These are phyloP conservation scores for Kryptopterus vitreolus DNA, from an alignment of 2,797 vertebrate species.

Conservation along the genomic window DNA sequence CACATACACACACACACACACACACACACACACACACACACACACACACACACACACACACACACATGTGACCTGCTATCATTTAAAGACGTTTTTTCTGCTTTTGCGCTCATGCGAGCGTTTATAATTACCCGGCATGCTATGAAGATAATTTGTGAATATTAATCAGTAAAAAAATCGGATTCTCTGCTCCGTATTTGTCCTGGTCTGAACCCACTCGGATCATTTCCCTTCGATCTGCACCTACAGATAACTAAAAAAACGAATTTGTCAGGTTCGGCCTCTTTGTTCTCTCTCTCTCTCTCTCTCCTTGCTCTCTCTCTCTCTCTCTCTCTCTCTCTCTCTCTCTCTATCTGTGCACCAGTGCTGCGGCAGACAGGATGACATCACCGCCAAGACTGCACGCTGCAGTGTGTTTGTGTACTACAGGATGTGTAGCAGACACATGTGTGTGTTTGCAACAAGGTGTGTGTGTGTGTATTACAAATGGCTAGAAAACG, in stretches of 20 bases:
- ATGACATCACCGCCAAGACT: constrained; percentile 71
- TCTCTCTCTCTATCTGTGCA: constrained; percentile 52
- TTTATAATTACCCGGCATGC: not conserved
- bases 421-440: constrained; percentile 9
- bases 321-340: constrained; percentile 3
- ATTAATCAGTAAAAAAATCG: not conserved
- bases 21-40: no score
- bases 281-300: constrained; percentile 13
- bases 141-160: not conserved
- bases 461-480: not conserved
- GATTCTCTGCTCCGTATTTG: not conserved
- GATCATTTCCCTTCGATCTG: not conserved
- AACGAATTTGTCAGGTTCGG: constrained; percentile 26
- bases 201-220: not conserved
- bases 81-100: not conserved
- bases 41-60: no score
- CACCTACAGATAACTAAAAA: constrained; percentile 9
- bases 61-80: not conserved
- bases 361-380: constrained; percentile 70
- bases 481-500: no score
- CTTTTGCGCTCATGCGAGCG: not conserved
- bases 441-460: not conserved
- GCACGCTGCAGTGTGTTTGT: constrained; percentile 66
- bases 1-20: no score
- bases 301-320: constrained; percentile 5